Base-by-base conservation (phyloP, 2,113 vertebrate genomes). In the Cebus imitator region DNA sequence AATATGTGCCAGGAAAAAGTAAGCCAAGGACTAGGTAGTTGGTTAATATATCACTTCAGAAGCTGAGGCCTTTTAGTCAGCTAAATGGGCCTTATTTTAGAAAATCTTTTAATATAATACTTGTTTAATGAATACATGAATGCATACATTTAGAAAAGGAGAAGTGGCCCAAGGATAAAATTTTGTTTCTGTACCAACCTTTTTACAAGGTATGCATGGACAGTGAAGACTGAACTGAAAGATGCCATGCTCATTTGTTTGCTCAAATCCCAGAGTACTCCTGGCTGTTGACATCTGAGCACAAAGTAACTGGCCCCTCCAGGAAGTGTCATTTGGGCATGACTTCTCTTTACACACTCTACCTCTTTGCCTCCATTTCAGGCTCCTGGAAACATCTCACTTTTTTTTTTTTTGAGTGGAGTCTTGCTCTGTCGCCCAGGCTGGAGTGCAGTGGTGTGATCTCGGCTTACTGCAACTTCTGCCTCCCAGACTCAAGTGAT, bases 71-170 rank as follows among this genome's bases (percentile, higher is more conserved):
- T 90, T 92, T 92, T 40, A 88, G 27, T 79, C 40, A 37, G 58
- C 45, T 88, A 27, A 73, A 79, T 23, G 35, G 68, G 32, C 21
- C 20, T 64, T 73, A 48, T 88, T 88, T 93, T 43, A 91, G 82
- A 83, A 81, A 57, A 40, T 83, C 35, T 20, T 89, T 75, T 68
- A 92, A 64, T 92, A 86, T 91, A 72, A 88, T 92, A 95, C 73
- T 87, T 97, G 80, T 90, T 43, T 73, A 91, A 88, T 88, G n/a
- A 57, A 21, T 68, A 61, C 16, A 70, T n/a, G 3, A 85, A 81
- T 86, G 43, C 68, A 61, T 82, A 88, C 30, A 85, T 95, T 91
- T 86, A 76, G 70, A 50, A 76, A 30, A 76, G 58, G 35, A 90
- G 91, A 81, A 80, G 32, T 70, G 88, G 25, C 35, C 25, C 12